Evolutionary conservation across 2,888 invertebrate genomes (phyloP).

Genomic region (Drosophila niveifrons): DNA sequence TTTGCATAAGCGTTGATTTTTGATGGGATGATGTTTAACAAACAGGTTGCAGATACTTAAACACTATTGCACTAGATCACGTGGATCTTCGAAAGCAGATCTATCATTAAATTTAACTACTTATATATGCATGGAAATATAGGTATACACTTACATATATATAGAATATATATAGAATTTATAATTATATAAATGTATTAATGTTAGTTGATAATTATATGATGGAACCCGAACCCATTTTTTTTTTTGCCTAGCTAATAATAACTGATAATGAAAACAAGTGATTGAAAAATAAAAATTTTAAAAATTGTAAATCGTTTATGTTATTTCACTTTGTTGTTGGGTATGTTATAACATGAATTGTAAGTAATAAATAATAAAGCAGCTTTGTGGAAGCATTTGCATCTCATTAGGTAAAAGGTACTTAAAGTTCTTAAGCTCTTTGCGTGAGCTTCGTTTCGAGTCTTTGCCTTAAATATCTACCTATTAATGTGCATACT

Average conservation of each 20-base stretch:
- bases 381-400: no score
- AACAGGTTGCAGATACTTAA: slow-evolving; percentile 58
- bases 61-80: slow-evolving; percentile 60
- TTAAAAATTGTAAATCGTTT: slow-evolving; percentile 49
- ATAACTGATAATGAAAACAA: slow-evolving; percentile 75
- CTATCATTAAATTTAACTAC: slow-evolving; percentile 20
- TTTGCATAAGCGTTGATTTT: slow-evolving; percentile 54
- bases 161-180: slow-evolving; percentile 37
- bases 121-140: slow-evolving; percentile 31
- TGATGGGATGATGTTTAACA: slow-evolving; percentile 36
- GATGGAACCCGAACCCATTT: slow-evolving; percentile 44
- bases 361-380: no score
- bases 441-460: neutral
- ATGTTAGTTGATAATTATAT: slow-evolving; percentile 68
- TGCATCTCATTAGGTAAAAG: neutral
- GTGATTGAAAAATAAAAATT: slow-evolving; percentile 78
- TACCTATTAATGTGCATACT: neutral
- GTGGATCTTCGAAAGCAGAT: slow-evolving; percentile 32
- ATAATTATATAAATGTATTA: slow-evolving; percentile 61
- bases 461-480: neutral
- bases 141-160: slow-evolving; percentile 32
- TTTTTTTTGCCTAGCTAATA: slow-evolving; percentile 76
- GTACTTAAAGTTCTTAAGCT: neutral
- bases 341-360: no score
- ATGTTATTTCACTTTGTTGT: neutral